Percentiles rank a stretch among this genome's conserved stretches.
These are phyloP conservation scores for Ferdinandea cuprea DNA, from an alignment of 2,888 invertebrate species.

Conservation along the genomic window DNA sequence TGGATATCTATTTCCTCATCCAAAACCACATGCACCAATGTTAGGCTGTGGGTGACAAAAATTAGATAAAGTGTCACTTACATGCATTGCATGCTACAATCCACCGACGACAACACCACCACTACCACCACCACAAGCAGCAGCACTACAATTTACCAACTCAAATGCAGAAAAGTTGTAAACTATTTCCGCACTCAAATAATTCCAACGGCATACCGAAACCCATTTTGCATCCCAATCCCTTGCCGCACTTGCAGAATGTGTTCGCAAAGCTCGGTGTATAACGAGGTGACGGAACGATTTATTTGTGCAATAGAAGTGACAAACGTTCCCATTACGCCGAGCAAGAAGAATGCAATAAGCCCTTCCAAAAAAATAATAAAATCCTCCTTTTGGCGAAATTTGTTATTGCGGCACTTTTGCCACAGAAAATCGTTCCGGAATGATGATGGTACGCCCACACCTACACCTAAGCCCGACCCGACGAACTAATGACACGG, in stretches of 20 bases:
- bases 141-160: conserved; percentile 61
- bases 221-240: conserved; percentile 43
- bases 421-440: conserved; percentile 46
- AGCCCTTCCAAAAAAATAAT: conserved; percentile 45
- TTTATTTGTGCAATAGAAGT: conserved; percentile 72
- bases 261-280: conserved; percentile 25
- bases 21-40: conserved; percentile 19
- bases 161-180: conserved; percentile 72
- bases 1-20: conserved; percentile 12
- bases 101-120: conserved; percentile 19
- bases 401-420: conserved; percentile 68
- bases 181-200: conserved; percentile 70
- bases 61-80: conserved; percentile 67
- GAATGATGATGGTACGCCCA: not conserved
- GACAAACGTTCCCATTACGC: conserved; percentile 71
- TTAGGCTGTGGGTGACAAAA: conserved; percentile 52
- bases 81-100: conserved; percentile 21
- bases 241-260: not conserved
- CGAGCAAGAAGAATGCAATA: conserved; percentile 62
- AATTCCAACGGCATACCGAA: conserved; percentile 55
- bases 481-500: conserved; percentile 38
- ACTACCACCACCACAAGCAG: conserved; percentile 19
- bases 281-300: conserved; percentile 70
- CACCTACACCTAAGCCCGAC: conserved; percentile 5
- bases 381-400: conserved; percentile 29